Evolutionary conservation across 2,113 vertebrate species (phyloP), one percentile per base, ranked within the genome.

Genomic region (Lasiurus borealis): DNA sequence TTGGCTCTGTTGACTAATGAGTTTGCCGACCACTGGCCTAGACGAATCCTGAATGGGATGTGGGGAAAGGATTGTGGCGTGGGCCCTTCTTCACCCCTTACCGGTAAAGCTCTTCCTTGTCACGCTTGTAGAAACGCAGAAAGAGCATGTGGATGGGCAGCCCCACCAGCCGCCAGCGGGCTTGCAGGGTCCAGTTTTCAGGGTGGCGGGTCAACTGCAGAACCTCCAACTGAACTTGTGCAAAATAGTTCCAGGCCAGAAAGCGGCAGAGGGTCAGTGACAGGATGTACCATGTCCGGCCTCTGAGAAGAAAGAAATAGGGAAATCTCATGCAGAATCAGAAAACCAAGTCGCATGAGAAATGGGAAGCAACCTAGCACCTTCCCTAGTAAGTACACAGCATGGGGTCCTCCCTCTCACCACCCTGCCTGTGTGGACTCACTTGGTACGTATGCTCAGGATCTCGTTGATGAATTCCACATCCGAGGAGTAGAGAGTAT

Each of bases 401-500:
- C 77, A 88, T 0, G 11, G 0, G 52, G 40, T 62, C 36, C 50
- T 92, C 57, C 48, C 21, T 52, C 68, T 85, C 88, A 69, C 36
- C 34, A 19, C 92, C 44, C 50, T 4, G 54, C 94, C 85, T 12
- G 7, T 14, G 15, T 1, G 31, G 54, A 13, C 95, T 97, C 94
- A 99, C 99, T 98, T 99, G 93, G 99, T 99, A 77, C 97, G 99
- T 1, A 98, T 97, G 31, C 98, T 98, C 27, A 99, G 81, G 88
- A 99, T 98, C 59, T 98, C 98, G 40, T 99, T 99, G 98, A 99
- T 98, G 95, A 99, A 99, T 48, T 99, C 99, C 62, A 99, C 71
- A 48, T 99, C 98, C 1, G 72, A 90, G 1, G 99, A 98, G 92
- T 99, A 99, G 93, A 99, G 98, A 92, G 73, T 92, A 85, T 98